Evolutionary conservation across 2,888 invertebrate genomes (phyloP).

Genomic region (Asteroscopus sphinx): DNA sequence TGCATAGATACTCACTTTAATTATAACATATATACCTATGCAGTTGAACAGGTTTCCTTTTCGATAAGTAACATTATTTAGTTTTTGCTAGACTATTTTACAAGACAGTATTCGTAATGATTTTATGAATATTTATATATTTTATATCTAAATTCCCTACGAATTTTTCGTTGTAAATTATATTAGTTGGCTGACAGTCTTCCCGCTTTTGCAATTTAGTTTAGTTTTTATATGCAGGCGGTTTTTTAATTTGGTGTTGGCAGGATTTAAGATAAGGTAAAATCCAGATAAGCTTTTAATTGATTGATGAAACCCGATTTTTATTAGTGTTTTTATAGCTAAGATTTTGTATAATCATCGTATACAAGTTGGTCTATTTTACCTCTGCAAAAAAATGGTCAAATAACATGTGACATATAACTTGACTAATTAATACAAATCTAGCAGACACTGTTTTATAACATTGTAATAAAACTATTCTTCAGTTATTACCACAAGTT

Average conservation of each 20-base stretch:
- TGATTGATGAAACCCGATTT: slow-evolving; percentile 41
- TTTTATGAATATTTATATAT: slow-evolving; percentile 49
- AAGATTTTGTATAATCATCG: too few species aligned
- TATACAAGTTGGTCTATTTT: too few species aligned
- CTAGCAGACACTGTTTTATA: neutral
- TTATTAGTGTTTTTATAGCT: neutral
- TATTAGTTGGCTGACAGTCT: neutral
- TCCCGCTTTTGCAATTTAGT: slow-evolving; percentile 17
- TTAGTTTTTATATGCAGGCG: slow-evolving; percentile 13
- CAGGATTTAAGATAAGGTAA: slow-evolving; percentile 35
- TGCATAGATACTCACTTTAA: slow-evolving; percentile 43
- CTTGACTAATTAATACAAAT: slow-evolving; percentile 1
- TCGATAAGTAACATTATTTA: slow-evolving; percentile 43
- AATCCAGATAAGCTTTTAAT: slow-evolving; percentile 22
- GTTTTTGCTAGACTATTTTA: slow-evolving; percentile 41
- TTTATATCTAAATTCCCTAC: slow-evolving; percentile 38
- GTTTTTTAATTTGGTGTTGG: slow-evolving; percentile 19
- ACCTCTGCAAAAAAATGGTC: too few species aligned
- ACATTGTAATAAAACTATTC: neutral
- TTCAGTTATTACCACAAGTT: neutral
- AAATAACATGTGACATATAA: too few species aligned
- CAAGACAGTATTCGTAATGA: slow-evolving; percentile 39
- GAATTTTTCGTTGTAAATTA: slow-evolving; percentile 36
- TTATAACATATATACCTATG: slow-evolving; percentile 42
- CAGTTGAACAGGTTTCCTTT: slow-evolving; percentile 41